Evolutionary conservation across 2,888 invertebrate genomes (phyloP), one percentile per base, ranked within the genome.

Genomic region (Pasiphila rectangulata): DNA sequence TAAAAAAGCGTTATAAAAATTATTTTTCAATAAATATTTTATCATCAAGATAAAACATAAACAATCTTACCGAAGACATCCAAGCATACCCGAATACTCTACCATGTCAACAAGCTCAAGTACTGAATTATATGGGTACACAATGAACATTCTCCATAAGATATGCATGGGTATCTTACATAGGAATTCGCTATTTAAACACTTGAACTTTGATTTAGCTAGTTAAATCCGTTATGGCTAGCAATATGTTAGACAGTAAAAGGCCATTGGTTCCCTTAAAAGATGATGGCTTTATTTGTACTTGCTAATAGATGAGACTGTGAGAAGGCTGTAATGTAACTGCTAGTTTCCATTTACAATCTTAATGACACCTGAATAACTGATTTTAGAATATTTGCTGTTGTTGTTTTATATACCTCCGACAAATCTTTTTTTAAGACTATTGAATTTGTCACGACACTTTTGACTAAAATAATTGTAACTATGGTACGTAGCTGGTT

Each of bases 71-170:
- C 7, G 7, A 2, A 7, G 6, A 17, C 10, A 10, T 15, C 9
- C 46, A 50, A 51, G 57, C 19, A 51, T 52, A 43, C 9, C 46
- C 32, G 32, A 35, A 7, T 6, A 12, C 35, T 35, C 0, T 4
- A 10, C 9, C 37, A 30, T 24, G 30, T 44, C 25, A 39, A 41
- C 49, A 30, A 2, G 2, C 6, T 13, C 10, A 10, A 37, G 25
- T 38, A 24, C 25, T 15, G 40, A 63, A 62, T 61, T 67, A 68
- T 66, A 64, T 66, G 55, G 60, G 67, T 52, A 63, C 56, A 66
- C 64, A 69, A 68, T 64, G 63, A 69, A 57, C 66, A 69, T 71
- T 70, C 71, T 70, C 51, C 66, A 50, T 5, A 17, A 37, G 7
- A 25, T 37, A 29, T 39, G 30, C 30, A 34, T 50, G 24, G 43